These are phyloP conservation scores for Cygnus atratus DNA, from an alignment of 2,113 vertebrate genomes.

Conservation along the genomic window DNA sequence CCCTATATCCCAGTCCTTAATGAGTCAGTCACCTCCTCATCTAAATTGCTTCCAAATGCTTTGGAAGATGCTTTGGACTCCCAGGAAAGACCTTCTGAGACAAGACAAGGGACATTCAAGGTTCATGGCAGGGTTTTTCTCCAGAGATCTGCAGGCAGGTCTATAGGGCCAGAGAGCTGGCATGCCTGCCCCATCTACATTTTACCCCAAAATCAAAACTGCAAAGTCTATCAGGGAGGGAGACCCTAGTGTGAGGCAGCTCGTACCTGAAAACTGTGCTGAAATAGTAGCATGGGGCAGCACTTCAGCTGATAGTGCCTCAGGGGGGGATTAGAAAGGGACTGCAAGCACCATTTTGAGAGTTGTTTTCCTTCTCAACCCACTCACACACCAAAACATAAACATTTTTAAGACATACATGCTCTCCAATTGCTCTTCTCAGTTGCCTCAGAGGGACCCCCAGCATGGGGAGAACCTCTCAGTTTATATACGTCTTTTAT, in stretches of 20 bases:
- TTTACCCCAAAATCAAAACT: not conserved
- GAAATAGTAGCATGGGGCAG: not conserved
- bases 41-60: not conserved
- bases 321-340: not conserved
- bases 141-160: not conserved
- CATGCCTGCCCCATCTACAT: not conserved
- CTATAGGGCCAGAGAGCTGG: no score
- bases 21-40: not conserved
- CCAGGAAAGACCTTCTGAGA: not conserved
- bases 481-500: fast-evolving
- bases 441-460: not conserved
- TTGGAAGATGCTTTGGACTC: fast-evolving
- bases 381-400: not conserved
- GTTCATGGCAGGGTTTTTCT: not conserved
- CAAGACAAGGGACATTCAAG: fast-evolving
- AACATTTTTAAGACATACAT: not conserved
- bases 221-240: not conserved
- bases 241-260: not conserved
- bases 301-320: not conserved
- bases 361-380: not conserved
- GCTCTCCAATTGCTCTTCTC: not conserved
- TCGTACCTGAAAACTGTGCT: not conserved
- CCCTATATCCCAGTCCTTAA: not conserved
- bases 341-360: not conserved
- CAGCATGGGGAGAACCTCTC: not conserved